Conservation (phyloP, 2,113 vertebrate species). For the Sakesphorus luctuosus region DNA sequence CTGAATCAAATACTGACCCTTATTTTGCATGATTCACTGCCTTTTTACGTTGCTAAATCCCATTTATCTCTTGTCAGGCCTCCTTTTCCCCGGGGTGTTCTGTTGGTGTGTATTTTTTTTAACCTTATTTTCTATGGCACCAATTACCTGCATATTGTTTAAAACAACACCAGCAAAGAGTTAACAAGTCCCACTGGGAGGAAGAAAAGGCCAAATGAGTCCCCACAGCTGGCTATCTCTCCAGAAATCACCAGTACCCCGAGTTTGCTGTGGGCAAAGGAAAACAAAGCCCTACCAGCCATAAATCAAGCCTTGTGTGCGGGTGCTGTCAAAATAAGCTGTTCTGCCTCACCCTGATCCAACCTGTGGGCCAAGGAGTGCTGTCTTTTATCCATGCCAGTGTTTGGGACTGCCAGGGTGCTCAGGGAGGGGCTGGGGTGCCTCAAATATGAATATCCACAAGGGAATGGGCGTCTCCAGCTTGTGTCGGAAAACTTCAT, state of each 20-base stretch:
- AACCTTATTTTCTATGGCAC: background rate
- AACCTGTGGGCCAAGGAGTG: background rate
- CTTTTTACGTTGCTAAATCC: background rate
- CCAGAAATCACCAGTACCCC: slow-evolving; percentile 12
- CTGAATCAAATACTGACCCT: background rate
- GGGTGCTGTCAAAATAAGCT: slow-evolving; percentile 26
- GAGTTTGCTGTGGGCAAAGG: slow-evolving; percentile 26
- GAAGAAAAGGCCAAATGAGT: background rate
- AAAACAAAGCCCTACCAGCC: slow-evolving; percentile 38
- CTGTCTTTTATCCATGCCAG: background rate
- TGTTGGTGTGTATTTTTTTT: background rate
- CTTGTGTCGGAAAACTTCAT: background rate
- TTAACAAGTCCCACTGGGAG: background rate
- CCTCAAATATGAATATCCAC: background rate
- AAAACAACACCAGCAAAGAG: background rate
- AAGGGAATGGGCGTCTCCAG: background rate
- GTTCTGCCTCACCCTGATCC: background rate
- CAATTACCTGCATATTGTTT: background rate
- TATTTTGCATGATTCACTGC: background rate
- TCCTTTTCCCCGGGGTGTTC: background rate
- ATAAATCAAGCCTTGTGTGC: background rate
- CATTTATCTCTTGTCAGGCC: background rate
- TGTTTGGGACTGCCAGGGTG: background rate
- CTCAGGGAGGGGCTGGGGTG: background rate
- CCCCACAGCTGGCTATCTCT: background rate